phyloP scores from a whole-genome alignment of 2,797 vertebrate species.

The Sphenodon punctatus region DNA sequence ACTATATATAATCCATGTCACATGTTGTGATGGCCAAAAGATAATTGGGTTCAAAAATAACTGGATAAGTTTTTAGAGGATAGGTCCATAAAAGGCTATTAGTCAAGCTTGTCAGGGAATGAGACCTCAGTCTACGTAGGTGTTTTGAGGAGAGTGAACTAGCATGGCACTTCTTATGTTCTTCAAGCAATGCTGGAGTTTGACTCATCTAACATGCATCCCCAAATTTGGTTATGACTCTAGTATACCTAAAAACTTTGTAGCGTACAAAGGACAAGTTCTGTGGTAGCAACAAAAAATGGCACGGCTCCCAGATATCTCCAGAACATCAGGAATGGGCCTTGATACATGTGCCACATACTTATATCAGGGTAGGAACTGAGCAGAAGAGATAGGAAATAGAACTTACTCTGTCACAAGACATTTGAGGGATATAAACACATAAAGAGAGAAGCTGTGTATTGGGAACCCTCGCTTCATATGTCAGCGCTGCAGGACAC shows the following conservation, averaged over 20 bases:
- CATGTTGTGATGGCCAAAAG: too few relatives aligned
- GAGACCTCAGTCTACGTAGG: too few relatives aligned
- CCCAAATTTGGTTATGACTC: neutral
- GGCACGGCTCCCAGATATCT: rapidly evolving
- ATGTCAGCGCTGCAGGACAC: neutral
- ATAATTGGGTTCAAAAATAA: too few relatives aligned
- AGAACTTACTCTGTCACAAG: neutral
- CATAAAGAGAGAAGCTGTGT: neutral
- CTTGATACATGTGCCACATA: neutral
- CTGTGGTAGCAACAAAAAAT: neutral
- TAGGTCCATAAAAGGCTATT: too few relatives aligned
- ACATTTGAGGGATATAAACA: neutral
- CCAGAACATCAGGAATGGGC: neutral
- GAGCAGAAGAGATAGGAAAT: neutral
- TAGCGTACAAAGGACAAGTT: neutral
- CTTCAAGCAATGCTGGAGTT: too few relatives aligned
- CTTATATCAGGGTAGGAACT: neutral
- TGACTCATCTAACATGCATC: neutral
- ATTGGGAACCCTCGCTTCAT: rapidly evolving
- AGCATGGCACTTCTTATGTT: too few relatives aligned
- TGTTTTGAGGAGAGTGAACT: too few relatives aligned
- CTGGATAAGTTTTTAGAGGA: too few relatives aligned
- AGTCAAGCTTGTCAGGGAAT: too few relatives aligned
- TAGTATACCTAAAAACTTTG: too few relatives aligned
- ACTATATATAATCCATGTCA: too few relatives aligned